phyloP scores from a whole-genome alignment of 2,797 vertebrate genomes.

The Delichon dasypus region DNA sequence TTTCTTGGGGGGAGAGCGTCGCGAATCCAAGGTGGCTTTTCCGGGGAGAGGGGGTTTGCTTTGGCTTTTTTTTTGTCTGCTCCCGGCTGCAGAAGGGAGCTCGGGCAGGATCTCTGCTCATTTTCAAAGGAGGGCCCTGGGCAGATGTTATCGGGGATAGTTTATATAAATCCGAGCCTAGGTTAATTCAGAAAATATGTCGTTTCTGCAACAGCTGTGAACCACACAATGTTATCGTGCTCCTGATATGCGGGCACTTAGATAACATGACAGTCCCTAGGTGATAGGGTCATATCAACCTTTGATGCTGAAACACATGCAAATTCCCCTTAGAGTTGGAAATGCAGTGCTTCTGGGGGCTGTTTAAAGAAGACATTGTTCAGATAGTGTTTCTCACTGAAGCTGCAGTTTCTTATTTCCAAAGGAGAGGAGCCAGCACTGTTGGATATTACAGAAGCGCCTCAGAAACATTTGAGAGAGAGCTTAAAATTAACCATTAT shows the following conservation, averaged over 20 bases:
- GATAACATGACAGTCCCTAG: conserved; percentile 47
- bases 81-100: background rate
- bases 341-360: conserved; percentile 29
- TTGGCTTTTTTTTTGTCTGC: background rate
- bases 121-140: conserved; percentile 35
- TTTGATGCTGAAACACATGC: conserved; percentile 56
- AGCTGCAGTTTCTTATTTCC: conserved; percentile 30
- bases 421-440: conserved; percentile 25
- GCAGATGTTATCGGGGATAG: conserved; percentile 44
- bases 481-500: conserved; percentile 42
- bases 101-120: background rate
- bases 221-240: conserved; percentile 47
- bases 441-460: conserved; percentile 12
- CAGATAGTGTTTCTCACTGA: conserved; percentile 16
- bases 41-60: background rate
- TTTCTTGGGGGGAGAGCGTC: background rate
- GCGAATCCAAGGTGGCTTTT: background rate
- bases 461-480: background rate
- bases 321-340: conserved; percentile 49
- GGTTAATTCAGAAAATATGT: conserved; percentile 53
- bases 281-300: conserved; percentile 16
- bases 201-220: conserved; percentile 26
- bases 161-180: conserved; percentile 30
- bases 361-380: conserved; percentile 54
- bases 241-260: conserved; percentile 19